Base-by-base conservation (phyloP, 2,113 vertebrate genomes). In the Lasiurus cinereus region DNA sequence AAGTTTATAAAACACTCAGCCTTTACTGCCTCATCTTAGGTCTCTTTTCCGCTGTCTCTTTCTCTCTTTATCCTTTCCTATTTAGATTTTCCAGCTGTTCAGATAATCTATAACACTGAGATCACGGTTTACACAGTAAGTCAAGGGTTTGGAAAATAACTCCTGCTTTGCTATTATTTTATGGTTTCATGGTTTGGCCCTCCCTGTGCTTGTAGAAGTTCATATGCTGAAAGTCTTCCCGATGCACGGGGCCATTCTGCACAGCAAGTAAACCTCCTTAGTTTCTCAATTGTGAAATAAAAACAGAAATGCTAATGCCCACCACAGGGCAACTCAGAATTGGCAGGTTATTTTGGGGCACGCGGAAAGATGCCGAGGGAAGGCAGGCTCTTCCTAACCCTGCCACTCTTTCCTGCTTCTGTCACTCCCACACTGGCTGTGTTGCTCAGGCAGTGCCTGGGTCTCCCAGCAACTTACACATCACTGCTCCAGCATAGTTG, bases 401-500 rank as follows among this genome's bases (percentile, higher is more conserved):
- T 54, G 52, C 18, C 27, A 3, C 77, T 33, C 29, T n/a, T 93
- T 95, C 78, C 76, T 3, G 4, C 64, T 70, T 62, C 83, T 80
- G 56, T 50, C 64, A 67, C 31, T 46, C 2, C 1, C 19, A 31
- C 12, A 1, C 27, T 18, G 8, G 15, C 24, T 27, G 24, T 79
- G 80, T 16, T n/a, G 48, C 48, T 12, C 3, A 91, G 76, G 84
- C 36, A 27, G 31, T 11, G 33, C n/a, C 0, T 18, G 56, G 77
- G 72, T 52, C 46, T 78, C 67, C n/a, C 4, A 1, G 56, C 48
- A 77, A 29, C 29, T 92, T 93, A 83, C 13, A 93, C 33, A 79
- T 54, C 66, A 64, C 92, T 95, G 94, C 96, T 96, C 15, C 66
- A 54, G 54, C 83, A 64, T 93, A 50, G 33, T 3, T 15, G n/a